A percentile compares a stretch with the other conserved stretches of the same genome.
Conservation (phyloP, 2,113 vertebrate genomes). For the Gobius niger region DNA sequence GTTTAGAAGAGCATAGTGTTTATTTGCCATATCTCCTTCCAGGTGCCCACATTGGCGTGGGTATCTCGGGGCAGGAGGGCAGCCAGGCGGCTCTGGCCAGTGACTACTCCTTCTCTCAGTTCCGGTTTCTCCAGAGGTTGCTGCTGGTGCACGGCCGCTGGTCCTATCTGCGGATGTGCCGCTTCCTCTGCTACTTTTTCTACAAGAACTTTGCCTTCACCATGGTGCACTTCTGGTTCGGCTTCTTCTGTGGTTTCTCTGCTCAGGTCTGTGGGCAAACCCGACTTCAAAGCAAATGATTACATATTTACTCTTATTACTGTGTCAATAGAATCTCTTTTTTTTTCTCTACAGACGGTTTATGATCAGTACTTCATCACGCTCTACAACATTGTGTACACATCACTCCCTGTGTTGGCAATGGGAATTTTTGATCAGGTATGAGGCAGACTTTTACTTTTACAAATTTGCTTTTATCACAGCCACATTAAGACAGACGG, state of each 20-base stretch:
- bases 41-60: constrained; percentile 93
- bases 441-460: no score
- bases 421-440: constrained; percentile 98
- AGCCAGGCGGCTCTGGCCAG: constrained; percentile 93
- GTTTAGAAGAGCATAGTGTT: no score
- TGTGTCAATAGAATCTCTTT: constrained; percentile 53
- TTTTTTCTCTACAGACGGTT: constrained; percentile 79
- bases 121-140: constrained; percentile 93
- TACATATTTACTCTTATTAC: constrained; percentile 8
- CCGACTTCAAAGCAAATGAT: neutral
- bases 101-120: constrained; percentile 95
- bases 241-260: constrained; percentile 95
- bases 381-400: constrained; percentile 95
- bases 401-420: constrained; percentile 92
- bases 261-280: constrained; percentile 81
- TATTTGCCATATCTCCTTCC: constrained; percentile 5
- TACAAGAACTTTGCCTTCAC: constrained; percentile 99
- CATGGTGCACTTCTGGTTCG: constrained; percentile 99
- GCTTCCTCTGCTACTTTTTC: constrained; percentile 98
- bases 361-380: constrained; percentile 98
- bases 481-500: no score
- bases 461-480: no score
- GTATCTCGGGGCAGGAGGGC: constrained; percentile 95
- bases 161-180: constrained; percentile 97
- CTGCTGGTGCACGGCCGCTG: constrained; percentile 94